Percentiles rank a stretch among this genome's conserved stretches.
Conservation (phyloP, 1,140 invertebrate genomes). For the Atopsyche davidsoni region DNA sequence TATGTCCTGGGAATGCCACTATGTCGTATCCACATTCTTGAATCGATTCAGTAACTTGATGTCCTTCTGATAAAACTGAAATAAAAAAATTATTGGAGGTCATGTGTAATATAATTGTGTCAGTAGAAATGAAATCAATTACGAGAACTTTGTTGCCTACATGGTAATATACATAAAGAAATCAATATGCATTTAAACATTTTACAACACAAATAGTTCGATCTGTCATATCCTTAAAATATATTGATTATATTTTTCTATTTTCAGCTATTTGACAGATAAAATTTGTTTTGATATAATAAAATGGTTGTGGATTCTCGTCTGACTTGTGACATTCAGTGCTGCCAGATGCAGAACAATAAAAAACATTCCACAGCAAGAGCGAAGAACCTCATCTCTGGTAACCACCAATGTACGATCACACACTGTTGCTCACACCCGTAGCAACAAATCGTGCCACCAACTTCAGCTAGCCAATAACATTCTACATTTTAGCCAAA, state of each 20-base stretch:
- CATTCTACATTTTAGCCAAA: too few relatives aligned
- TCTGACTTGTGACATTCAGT: too few relatives aligned
- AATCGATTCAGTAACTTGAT: conserved; percentile 3
- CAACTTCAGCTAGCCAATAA: too few relatives aligned
- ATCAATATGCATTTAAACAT: conserved; percentile 9
- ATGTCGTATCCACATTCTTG: conserved; percentile 13
- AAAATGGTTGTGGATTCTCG: conserved; percentile 25
- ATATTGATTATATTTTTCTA: conserved; percentile 9
- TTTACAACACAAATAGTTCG: conserved; percentile 2
- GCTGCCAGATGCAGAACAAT: too few relatives aligned
- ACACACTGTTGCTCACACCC: too few relatives aligned
- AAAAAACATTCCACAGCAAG: too few relatives aligned
- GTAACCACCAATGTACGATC: too few relatives aligned
- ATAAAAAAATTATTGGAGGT: conserved; percentile 16
- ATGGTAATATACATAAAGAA: neutral
- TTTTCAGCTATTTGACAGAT: conserved; percentile 16
- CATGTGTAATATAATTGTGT: conserved; percentile 5
- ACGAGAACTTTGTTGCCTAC: neutral
- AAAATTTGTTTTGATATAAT: conserved; percentile 13
- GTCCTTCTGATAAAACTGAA: conserved; percentile 18
- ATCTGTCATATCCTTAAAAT: conserved; percentile 10
- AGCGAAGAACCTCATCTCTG: too few relatives aligned
- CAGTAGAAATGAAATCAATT: neutral
- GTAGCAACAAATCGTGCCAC: too few relatives aligned
- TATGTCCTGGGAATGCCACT: conserved; percentile 5